Percentiles rank a stretch among this genome's conserved stretches.
Evolutionary conservation across 2,888 invertebrate genomes (phyloP).

Genomic region (Eudemis profundana): DNA sequence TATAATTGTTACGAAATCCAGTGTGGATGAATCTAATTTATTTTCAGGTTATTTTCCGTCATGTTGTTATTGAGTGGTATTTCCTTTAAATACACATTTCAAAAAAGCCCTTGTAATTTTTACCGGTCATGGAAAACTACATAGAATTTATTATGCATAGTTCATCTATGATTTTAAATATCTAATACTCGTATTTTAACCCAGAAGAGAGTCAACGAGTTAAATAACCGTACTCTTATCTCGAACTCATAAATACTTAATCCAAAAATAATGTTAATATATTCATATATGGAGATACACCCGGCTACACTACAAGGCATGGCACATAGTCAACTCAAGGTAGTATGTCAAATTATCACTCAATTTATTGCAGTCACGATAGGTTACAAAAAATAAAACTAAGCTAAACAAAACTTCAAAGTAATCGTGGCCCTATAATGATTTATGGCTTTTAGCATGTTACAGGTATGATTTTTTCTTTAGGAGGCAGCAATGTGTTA

Average conservation of each 20-base stretch:
- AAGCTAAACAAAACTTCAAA: background rate
- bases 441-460: slow-evolving; percentile 12
- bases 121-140: no score
- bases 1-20: slow-evolving; percentile 44
- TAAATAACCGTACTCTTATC: background rate
- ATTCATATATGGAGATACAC: background rate
- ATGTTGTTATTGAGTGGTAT: background rate
- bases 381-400: slow-evolving; percentile 8
- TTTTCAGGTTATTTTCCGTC: slow-evolving; percentile 21
- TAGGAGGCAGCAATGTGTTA: slow-evolving; percentile 6
- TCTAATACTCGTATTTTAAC: background rate
- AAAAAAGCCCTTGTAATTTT: no score
- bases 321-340: slow-evolving; percentile 2
- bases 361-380: slow-evolving; percentile 26
- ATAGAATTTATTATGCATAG: no score
- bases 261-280: background rate
- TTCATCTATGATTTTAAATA: no score
- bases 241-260: background rate
- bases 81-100: no score
- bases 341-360: slow-evolving; percentile 22
- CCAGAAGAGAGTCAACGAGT: background rate
- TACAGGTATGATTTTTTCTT: slow-evolving; percentile 10
- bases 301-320: background rate
- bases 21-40: slow-evolving; percentile 32
- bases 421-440: slow-evolving; percentile 17